Conservation (phyloP, 2,888 invertebrate genomes). For the Lithophane ornitopus region DNA sequence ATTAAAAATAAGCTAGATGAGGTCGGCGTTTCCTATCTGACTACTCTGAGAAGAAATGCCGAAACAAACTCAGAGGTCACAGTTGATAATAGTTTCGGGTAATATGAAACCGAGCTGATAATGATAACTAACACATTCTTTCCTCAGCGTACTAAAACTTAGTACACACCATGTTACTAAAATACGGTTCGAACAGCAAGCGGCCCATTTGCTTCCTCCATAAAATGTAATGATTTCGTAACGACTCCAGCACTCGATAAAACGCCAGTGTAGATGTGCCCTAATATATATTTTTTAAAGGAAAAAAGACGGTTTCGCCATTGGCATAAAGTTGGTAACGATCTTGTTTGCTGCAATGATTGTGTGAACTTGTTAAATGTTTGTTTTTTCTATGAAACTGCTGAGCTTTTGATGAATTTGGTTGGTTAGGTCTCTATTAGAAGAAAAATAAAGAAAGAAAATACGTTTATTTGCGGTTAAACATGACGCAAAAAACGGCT, state of each 20-base stretch:
- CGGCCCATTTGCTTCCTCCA: slow-evolving; percentile 71
- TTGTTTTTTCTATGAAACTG: slow-evolving; percentile 1
- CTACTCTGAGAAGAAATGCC: too few species aligned
- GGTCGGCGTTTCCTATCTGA: too few species aligned
- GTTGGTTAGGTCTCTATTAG: neutral
- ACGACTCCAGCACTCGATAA: slow-evolving; percentile 67
- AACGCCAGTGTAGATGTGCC: slow-evolving; percentile 67
- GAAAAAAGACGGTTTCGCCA: slow-evolving; percentile 28
- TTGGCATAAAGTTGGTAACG: slow-evolving; percentile 32
- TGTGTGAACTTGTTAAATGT: slow-evolving; percentile 8
- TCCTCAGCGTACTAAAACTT: slow-evolving; percentile 15
- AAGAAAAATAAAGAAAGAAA: neutral
- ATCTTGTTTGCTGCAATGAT: slow-evolving; percentile 23
- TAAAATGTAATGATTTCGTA: slow-evolving; percentile 76
- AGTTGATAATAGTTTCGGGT: neutral
- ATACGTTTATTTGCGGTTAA: neutral
- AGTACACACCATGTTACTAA: slow-evolving; percentile 35
- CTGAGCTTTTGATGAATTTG: slow-evolving; percentile 1
- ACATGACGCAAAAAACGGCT: neutral
- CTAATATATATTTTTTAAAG: slow-evolving; percentile 64
- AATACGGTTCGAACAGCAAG: slow-evolving; percentile 54
- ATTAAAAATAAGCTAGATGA: too few species aligned
- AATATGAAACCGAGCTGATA: neutral
- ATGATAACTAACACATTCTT: neutral
- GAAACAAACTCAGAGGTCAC: too few species aligned